Percentiles rank a stretch among this genome's conserved stretches.
phyloP scores from a whole-genome alignment of 2,113 vertebrate genomes.

The Oreochromis tanganicae region DNA sequence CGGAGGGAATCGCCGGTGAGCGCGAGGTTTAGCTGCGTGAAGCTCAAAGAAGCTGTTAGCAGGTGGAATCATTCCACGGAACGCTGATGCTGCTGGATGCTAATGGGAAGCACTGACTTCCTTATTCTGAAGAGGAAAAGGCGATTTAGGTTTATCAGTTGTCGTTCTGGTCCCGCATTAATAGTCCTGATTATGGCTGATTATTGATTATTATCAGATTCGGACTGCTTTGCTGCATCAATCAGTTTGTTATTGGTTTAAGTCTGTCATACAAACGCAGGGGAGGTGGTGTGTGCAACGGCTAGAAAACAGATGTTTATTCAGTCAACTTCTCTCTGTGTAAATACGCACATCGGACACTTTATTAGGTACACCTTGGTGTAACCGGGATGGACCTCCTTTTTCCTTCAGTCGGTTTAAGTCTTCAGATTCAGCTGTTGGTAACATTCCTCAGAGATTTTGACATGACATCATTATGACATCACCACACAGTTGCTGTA shows the following conservation, averaged over 20 bases:
- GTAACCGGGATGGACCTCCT: not conserved
- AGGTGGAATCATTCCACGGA: not conserved
- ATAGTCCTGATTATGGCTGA: not conserved
- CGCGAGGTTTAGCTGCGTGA: not conserved
- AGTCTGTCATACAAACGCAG: not conserved
- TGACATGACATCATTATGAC: not conserved
- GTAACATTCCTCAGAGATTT: not conserved
- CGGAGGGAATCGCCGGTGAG: fast-evolving
- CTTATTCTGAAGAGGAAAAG: not conserved
- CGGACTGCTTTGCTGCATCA: not conserved
- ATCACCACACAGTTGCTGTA: not conserved
- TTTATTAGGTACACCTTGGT: not conserved
- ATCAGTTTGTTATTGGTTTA: fast-evolving
- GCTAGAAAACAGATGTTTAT: not conserved
- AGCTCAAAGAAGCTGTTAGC: not conserved
- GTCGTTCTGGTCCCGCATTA: not conserved
- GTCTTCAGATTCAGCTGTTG: not conserved
- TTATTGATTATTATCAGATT: not conserved
- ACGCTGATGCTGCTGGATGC: not conserved
- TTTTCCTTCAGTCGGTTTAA: not conserved
- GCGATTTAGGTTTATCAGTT: not conserved
- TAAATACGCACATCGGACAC: not conserved
- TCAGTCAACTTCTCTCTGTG: not conserved
- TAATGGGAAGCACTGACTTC: not conserved
- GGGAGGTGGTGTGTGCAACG: not conserved